A percentile compares a stretch with the other conserved stretches of the same genome.
Conservation (phyloP, 2,797 vertebrate genomes). For the Mus spretus region DNA sequence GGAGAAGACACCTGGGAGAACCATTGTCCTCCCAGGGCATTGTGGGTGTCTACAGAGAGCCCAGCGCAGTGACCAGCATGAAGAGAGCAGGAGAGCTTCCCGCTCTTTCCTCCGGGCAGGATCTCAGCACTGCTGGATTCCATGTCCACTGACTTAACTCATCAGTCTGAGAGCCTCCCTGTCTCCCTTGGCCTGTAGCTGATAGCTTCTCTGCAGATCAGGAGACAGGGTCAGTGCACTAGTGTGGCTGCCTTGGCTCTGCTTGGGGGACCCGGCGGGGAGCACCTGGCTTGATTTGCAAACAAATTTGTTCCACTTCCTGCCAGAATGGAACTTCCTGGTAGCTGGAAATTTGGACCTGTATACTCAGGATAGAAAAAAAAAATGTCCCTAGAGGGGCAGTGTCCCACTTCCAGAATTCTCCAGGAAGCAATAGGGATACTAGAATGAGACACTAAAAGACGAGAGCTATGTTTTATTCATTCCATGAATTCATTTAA, state of each 20-base stretch:
- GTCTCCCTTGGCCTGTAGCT: neutral
- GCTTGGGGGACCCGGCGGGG: constrained; percentile 55
- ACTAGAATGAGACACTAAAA: neutral
- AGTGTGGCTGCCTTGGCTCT: constrained; percentile 25
- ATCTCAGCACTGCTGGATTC: neutral
- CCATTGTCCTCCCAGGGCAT: no score
- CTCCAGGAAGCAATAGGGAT: neutral
- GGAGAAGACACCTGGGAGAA: neutral
- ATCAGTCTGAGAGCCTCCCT: neutral
- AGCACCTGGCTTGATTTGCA: constrained; percentile 69
- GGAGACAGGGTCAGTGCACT: neutral
- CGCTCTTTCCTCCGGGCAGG: neutral
- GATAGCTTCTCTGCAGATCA: neutral
- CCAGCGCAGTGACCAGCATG: neutral
- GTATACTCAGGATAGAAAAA: constrained; percentile 30
- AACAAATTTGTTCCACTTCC: constrained; percentile 79
- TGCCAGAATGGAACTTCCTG: constrained; percentile 78
- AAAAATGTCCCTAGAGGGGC: constrained; percentile 63
- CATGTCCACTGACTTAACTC: neutral
- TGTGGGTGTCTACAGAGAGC: rapidly evolving
- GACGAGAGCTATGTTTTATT: neutral
- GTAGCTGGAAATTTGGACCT: constrained; percentile 61
- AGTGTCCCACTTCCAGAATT: constrained; percentile 66
- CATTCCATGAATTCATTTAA: neutral
- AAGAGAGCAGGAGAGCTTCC: neutral